Conservation (phyloP, 2,888 invertebrate species). For the Saturnia pavonia region DNA sequence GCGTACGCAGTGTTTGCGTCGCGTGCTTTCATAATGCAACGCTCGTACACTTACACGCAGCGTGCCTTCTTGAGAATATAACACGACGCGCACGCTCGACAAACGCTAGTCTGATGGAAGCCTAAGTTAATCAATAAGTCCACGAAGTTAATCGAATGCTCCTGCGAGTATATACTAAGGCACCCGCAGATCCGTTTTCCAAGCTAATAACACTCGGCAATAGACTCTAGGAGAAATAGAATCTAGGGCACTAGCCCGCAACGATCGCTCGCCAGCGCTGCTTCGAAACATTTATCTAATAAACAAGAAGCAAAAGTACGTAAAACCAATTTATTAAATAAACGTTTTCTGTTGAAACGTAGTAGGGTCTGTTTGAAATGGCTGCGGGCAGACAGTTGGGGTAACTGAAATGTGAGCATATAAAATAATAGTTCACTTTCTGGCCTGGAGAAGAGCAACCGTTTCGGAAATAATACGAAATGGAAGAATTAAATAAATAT, state of each 20-base stretch:
- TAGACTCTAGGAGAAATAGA: not conserved
- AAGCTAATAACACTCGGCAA: not conserved
- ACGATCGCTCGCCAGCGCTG: not conserved
- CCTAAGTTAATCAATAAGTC: not conserved
- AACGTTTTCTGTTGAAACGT: not conserved
- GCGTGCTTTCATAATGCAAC: too few relatives aligned
- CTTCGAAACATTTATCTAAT: not conserved
- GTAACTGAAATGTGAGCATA: constrained; percentile 14
- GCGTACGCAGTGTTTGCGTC: too few relatives aligned
- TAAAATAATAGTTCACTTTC: constrained; percentile 16
- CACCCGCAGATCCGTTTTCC: not conserved
- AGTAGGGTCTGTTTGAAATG: constrained; percentile 10
- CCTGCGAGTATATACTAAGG: not conserved
- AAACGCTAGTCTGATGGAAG: too few relatives aligned
- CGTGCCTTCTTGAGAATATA: too few relatives aligned
- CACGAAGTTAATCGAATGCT: not conserved
- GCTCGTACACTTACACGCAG: too few relatives aligned
- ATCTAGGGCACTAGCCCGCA: not conserved
- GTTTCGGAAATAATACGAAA: not conserved
- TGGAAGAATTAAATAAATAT: not conserved
- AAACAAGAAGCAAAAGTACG: not conserved
- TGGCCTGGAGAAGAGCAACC: not conserved
- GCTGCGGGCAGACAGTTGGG: constrained; percentile 1
- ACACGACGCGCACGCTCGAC: too few relatives aligned
- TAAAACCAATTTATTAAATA: not conserved